These are phyloP conservation scores for Drosophila paracracens DNA, from an alignment of 2,888 invertebrate genomes.

Conservation along the genomic window DNA sequence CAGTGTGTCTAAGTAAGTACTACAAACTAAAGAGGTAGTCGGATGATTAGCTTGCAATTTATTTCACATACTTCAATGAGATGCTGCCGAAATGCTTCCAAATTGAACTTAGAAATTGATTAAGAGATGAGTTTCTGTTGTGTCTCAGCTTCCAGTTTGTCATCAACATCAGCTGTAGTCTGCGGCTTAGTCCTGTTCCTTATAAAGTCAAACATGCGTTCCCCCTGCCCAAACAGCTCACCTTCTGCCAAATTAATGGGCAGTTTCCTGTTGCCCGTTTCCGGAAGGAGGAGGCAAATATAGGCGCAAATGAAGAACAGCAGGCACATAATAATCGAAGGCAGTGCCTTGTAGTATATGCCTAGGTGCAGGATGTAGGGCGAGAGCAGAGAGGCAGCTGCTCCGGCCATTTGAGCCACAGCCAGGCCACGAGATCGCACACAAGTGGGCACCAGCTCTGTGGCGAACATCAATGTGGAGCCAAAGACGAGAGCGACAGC, in stretches of 20 bases:
- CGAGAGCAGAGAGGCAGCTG: slow-evolving; percentile 86
- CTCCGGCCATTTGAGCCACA: slow-evolving; percentile 87
- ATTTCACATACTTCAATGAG: slow-evolving; percentile 17
- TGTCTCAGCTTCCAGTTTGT: slow-evolving; percentile 14
- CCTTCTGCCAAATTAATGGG: no score
- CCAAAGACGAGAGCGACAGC: slow-evolving; percentile 87
- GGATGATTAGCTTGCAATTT: neutral
- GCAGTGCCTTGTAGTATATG: slow-evolving; percentile 83
- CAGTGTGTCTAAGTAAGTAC: no score
- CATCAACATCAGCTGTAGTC: no score
- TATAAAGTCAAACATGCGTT: no score
- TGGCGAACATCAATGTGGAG: slow-evolving; percentile 87
- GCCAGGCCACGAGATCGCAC: slow-evolving; percentile 88
- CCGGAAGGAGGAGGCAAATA: no score
- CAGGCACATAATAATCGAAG: slow-evolving; percentile 86
- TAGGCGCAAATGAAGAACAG: slow-evolving; percentile 77
- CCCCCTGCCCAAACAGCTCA: no score
- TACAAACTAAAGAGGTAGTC: no score
- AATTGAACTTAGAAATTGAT: neutral
- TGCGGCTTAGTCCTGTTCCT: no score
- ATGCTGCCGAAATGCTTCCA: slow-evolving; percentile 4
- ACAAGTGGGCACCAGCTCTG: slow-evolving; percentile 87
- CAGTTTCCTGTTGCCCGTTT: no score
- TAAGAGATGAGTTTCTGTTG: slow-evolving; percentile 46
- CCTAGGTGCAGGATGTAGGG: slow-evolving; percentile 86